Evolutionary conservation across 2,797 vertebrate genomes (phyloP).

Genomic region (Micropoecilia bifurca): DNA sequence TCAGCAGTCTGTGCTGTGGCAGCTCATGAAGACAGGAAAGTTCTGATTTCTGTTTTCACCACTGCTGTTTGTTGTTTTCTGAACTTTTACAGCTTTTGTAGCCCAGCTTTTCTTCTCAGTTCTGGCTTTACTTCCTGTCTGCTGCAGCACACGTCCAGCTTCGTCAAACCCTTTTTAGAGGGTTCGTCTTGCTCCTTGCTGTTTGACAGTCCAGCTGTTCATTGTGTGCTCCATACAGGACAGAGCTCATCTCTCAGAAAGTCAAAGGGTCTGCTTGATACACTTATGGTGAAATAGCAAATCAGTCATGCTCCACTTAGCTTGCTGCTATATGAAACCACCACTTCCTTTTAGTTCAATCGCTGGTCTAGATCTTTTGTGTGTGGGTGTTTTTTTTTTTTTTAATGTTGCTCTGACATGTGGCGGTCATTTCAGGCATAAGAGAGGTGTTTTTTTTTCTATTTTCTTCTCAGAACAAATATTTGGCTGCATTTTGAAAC

Average conservation of each 20-base stretch:
- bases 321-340: not conserved
- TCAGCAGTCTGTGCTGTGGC: not conserved
- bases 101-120: conserved; percentile 3
- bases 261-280: not conserved
- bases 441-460: not conserved
- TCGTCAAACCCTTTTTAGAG: not conserved
- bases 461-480: conserved; percentile 32
- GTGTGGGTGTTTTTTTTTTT: not conserved
- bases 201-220: not conserved
- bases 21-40: not conserved
- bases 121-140: not conserved
- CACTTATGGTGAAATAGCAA: not conserved
- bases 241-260: not conserved
- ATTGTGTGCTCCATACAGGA: not conserved
- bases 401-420: not conserved
- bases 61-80: not conserved
- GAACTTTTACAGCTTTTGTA: not conserved
- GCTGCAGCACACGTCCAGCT: not conserved
- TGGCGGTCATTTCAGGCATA: not conserved
- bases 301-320: not conserved
- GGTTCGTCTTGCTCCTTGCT: not conserved
- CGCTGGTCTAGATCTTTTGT: not conserved
- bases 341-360: conserved; percentile 19
- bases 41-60: not conserved
- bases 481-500: conserved; percentile 52